These are phyloP conservation scores for Dyspetes luteomarginatus DNA, from an alignment of 2,888 invertebrate genomes.

Conservation along the genomic window DNA sequence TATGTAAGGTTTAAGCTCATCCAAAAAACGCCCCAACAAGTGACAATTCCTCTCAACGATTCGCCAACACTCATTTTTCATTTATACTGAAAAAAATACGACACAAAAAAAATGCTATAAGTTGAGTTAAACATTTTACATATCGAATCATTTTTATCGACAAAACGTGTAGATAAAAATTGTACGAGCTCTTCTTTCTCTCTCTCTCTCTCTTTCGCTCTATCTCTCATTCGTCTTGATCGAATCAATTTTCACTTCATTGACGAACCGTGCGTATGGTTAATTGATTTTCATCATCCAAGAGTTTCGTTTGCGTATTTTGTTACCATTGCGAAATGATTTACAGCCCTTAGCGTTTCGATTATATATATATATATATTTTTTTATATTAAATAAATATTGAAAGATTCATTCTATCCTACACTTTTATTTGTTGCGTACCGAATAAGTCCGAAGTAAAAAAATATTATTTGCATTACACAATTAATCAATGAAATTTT, in stretches of 20 bases:
- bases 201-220: slow-evolving; percentile 25
- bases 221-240: slow-evolving; percentile 9
- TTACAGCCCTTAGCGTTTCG: neutral
- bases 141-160: slow-evolving; percentile 34
- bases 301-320: neutral
- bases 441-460: too few species aligned
- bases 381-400: too few species aligned
- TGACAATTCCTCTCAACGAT: slow-evolving; percentile 16
- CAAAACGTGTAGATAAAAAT: slow-evolving; percentile 23
- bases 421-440: too few species aligned
- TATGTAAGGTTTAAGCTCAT: slow-evolving; percentile 2
- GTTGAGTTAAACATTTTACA: neutral
- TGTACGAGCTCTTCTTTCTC: neutral
- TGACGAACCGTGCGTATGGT: slow-evolving; percentile 30
- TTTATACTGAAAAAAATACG: neutral
- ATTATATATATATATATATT: too few species aligned
- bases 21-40: slow-evolving; percentile 1
- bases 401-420: too few species aligned
- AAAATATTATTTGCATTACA: too few species aligned
- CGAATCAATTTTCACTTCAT: slow-evolving; percentile 44
- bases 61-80: slow-evolving; percentile 10
- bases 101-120: too few species aligned
- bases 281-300: slow-evolving; percentile 41
- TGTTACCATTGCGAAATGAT: slow-evolving; percentile 1
- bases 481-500: too few species aligned